Conservation (phyloP, 2,113 vertebrate species). For the Pelodiscus sinensis region DNA sequence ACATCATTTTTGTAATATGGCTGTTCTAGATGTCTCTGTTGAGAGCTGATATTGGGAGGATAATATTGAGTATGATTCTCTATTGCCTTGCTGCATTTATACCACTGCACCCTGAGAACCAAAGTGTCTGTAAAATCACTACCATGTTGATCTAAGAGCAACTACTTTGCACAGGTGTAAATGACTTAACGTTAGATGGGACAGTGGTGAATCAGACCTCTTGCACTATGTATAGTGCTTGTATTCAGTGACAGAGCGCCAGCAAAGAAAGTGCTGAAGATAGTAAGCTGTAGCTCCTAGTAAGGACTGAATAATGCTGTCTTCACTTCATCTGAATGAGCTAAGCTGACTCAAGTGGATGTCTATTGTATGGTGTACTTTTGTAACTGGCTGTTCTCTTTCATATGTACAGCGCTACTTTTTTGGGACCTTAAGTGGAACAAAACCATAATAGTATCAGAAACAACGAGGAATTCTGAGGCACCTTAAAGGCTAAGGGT, state of each 20-base stretch:
- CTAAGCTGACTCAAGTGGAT: background rate
- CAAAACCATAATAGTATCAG: background rate
- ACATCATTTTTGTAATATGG: background rate
- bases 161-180: background rate
- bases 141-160: background rate
- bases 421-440: background rate
- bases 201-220: background rate
- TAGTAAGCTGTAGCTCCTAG: fast-evolving
- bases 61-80: background rate
- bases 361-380: background rate
- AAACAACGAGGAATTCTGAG: background rate
- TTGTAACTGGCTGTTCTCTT: fast-evolving
- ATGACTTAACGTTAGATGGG: background rate
- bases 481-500: too few relatives aligned
- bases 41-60: background rate
- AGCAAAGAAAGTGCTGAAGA: background rate
- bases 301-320: background rate
- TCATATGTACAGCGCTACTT: background rate
- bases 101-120: fast-evolving
- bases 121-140: background rate
- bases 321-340: background rate
- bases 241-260: background rate
- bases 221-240: background rate
- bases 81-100: background rate
- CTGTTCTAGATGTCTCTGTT: background rate